A percentile compares a stretch with the other conserved stretches of the same genome.
Evolutionary conservation across 2,113 vertebrate genomes (phyloP).

Genomic region (Varanus komodoensis): DNA sequence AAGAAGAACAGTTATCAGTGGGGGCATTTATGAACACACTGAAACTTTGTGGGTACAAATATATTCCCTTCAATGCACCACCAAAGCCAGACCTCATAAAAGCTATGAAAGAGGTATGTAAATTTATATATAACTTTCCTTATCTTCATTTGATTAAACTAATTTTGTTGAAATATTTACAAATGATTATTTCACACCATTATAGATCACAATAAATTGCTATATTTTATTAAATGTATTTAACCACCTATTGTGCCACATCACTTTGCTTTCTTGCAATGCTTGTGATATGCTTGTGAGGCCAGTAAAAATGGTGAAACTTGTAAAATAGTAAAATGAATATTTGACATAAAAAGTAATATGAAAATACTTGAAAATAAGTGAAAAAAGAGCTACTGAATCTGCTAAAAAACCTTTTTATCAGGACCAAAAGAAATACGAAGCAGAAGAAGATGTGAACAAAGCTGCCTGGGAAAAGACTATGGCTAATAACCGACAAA

Average conservation of each 20-base stretch:
- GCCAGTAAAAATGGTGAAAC: neutral
- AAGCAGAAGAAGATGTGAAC: constrained; percentile 87
- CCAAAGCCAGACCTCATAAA: constrained; percentile 89
- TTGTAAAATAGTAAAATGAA: neutral
- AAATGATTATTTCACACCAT: neutral
- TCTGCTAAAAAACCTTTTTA: constrained; percentile 49
- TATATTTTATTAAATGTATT: neutral
- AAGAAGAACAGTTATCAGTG: constrained; percentile 84
- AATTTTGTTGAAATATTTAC: neutral
- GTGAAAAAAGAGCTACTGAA: neutral
- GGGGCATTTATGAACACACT: constrained; percentile 87
- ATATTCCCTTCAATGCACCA: constrained; percentile 82
- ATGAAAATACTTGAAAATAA: neutral
- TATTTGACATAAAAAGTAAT: neutral
- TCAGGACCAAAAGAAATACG: constrained; percentile 93
- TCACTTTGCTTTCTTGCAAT: neutral
- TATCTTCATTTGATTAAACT: neutral
- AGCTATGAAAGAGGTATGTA: constrained; percentile 89
- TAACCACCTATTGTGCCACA: too few species aligned
- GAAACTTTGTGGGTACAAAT: constrained; percentile 90
- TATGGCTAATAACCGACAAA: constrained; percentile 87
- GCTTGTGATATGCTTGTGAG: neutral
- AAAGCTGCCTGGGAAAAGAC: constrained; percentile 95
- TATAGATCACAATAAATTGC: neutral
- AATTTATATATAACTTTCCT: constrained; percentile 14